Percentiles rank a stretch among this genome's conserved stretches.
These are phyloP conservation scores for Drosophila seclusa DNA, from an alignment of 2,888 invertebrate species.

Conservation along the genomic window DNA sequence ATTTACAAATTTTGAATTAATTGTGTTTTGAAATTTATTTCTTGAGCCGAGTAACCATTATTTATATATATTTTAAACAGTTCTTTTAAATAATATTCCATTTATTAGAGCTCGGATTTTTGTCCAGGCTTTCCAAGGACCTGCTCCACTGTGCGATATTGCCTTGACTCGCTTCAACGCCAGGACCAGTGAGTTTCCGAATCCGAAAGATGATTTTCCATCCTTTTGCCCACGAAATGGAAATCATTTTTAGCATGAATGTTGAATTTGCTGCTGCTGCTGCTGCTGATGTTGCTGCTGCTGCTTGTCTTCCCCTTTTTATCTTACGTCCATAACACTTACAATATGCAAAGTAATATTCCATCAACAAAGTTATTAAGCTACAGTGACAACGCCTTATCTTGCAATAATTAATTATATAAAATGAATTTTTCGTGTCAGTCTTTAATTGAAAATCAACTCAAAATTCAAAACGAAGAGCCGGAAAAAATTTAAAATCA, in stretches of 20 bases:
- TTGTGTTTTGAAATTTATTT: too few relatives aligned
- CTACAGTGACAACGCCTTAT: constrained; percentile 27
- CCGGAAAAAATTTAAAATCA: neutral
- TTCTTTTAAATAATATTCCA: neutral
- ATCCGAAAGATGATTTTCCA: constrained; percentile 70
- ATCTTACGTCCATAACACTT: constrained; percentile 32
- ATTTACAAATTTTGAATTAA: neutral
- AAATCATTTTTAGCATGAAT: constrained; percentile 60
- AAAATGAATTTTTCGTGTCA: constrained; percentile 12
- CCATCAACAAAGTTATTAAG: constrained; percentile 34
- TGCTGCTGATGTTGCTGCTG: constrained; percentile 1
- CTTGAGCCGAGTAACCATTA: too few relatives aligned
- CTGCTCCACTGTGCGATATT: constrained; percentile 17
- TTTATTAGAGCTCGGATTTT: neutral
- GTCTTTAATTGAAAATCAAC: constrained; percentile 3
- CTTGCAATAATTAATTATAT: constrained; percentile 49
- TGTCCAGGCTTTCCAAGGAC: neutral
- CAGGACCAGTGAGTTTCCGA: constrained; percentile 23
- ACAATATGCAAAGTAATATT: constrained; percentile 42
- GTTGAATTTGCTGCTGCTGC: constrained; percentile 22
- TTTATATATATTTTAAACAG: neutral
- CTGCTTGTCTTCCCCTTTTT: constrained; percentile 1
- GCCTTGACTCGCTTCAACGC: neutral
- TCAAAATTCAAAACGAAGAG: neutral
- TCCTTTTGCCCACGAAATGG: constrained; percentile 45